These are phyloP conservation scores for Hyperopisus bebe DNA, from an alignment of 2,113 vertebrate genomes.

Conservation along the genomic window DNA sequence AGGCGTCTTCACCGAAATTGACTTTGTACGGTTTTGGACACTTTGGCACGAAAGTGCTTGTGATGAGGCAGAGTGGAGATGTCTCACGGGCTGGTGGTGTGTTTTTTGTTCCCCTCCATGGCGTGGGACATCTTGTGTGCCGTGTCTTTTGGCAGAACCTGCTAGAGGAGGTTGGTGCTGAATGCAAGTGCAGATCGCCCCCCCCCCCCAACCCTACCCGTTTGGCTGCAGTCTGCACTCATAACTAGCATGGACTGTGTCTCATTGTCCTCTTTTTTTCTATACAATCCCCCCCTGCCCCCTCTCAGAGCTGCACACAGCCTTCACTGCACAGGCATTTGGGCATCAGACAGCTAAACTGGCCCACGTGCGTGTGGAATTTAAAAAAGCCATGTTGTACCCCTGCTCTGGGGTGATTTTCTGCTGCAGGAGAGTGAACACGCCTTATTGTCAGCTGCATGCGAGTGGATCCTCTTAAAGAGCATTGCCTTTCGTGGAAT, in stretches of 20 bases:
- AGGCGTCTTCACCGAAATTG: neutral
- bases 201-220: conserved; percentile 8
- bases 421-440: neutral
- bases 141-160: conserved; percentile 64
- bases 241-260: conserved; percentile 31
- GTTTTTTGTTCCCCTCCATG: conserved; percentile 44
- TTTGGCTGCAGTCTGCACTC: conserved; percentile 25
- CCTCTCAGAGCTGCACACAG: neutral
- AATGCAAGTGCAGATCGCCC: conserved; percentile 44
- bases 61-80: conserved; percentile 19
- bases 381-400: neutral
- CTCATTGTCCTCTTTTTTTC: neutral
- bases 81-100: conserved; percentile 34
- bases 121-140: conserved; percentile 57
- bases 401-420: neutral
- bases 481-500: neutral
- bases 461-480: neutral
- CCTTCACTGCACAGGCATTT: neutral
- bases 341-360: neutral
- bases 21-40: neutral
- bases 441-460: conserved; percentile 18
- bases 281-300: neutral
- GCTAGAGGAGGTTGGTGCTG: conserved; percentile 71
- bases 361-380: neutral
- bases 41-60: neutral